phyloP scores from a whole-genome alignment of 1,140 invertebrate species.

The Ganaspis sp. region DNA sequence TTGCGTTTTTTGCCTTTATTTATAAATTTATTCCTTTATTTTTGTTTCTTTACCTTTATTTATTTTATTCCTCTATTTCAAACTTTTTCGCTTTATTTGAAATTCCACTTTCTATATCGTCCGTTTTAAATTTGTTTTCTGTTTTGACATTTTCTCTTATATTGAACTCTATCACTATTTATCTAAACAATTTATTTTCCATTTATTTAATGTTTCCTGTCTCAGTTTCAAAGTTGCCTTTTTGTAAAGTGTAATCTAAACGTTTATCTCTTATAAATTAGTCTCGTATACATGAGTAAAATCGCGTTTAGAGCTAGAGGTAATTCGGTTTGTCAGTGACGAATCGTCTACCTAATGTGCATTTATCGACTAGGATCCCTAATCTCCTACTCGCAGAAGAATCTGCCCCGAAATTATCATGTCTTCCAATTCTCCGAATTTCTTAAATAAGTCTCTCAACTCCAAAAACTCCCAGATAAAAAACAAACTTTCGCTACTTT shows the following conservation, averaged over 20 bases:
- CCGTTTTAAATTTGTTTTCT: too few relatives aligned
- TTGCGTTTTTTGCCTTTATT: too few relatives aligned
- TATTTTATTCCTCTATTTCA: too few relatives aligned
- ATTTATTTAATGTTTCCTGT: too few relatives aligned
- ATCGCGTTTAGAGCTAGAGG: neutral
- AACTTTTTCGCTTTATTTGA: too few relatives aligned
- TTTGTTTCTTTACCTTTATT: too few relatives aligned
- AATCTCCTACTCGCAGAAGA: neutral
- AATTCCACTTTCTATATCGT: too few relatives aligned
- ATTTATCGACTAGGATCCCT: neutral
- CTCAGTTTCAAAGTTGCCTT: neutral
- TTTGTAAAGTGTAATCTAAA: neutral
- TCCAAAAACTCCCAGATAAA: neutral
- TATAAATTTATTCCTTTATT: too few relatives aligned
- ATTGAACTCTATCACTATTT: too few relatives aligned
- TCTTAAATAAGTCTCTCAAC: neutral
- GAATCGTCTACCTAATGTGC: neutral
- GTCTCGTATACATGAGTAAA: neutral
- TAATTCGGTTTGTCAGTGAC: slow-evolving; percentile 2
- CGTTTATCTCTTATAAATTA: neutral
- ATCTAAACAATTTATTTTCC: too few relatives aligned
- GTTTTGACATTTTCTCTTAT: too few relatives aligned
- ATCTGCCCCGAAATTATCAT: neutral
- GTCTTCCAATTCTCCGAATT: neutral
- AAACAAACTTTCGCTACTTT: neutral